Evolutionary conservation across 2,888 invertebrate species (phyloP).

Genomic region (Himalopsyche kuldschensis): DNA sequence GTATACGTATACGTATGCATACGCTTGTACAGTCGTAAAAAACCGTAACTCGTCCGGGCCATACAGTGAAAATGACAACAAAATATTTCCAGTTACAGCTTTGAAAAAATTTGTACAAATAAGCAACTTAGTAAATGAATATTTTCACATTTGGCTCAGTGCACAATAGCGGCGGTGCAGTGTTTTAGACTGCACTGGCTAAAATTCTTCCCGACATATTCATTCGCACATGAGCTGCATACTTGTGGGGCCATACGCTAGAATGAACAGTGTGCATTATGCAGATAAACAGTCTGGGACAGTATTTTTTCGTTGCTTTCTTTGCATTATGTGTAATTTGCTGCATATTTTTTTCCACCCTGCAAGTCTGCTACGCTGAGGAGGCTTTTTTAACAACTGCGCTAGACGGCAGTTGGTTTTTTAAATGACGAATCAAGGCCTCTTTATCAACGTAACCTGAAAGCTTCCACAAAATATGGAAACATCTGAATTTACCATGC

Average conservation of each 20-base stretch:
- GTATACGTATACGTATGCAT: too few species aligned
- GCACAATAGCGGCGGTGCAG: background rate
- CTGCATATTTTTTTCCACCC: background rate
- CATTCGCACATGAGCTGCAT: slow-evolving; percentile 20
- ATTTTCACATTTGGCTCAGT: background rate
- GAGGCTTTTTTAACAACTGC: background rate
- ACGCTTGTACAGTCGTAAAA: too few species aligned
- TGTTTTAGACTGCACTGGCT: slow-evolving; percentile 8
- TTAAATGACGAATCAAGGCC: background rate
- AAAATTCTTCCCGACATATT: slow-evolving; percentile 5
- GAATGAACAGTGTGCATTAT: slow-evolving; percentile 8
- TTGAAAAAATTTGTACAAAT: background rate
- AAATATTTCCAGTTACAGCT: background rate
- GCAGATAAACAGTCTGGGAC: slow-evolving; percentile 15
- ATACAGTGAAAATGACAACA: background rate
- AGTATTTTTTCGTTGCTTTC: background rate
- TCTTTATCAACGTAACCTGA: background rate
- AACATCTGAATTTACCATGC: too few species aligned
- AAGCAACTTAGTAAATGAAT: background rate
- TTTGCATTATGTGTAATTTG: background rate
- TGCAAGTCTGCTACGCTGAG: background rate
- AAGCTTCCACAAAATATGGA: background rate
- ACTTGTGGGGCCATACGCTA: background rate
- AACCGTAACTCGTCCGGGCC: too few species aligned
- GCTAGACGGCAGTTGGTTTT: background rate